Evolutionary conservation across 2,797 vertebrate genomes (phyloP), one percentile per base, ranked within the genome.

Genomic region (Chanos chanos): DNA sequence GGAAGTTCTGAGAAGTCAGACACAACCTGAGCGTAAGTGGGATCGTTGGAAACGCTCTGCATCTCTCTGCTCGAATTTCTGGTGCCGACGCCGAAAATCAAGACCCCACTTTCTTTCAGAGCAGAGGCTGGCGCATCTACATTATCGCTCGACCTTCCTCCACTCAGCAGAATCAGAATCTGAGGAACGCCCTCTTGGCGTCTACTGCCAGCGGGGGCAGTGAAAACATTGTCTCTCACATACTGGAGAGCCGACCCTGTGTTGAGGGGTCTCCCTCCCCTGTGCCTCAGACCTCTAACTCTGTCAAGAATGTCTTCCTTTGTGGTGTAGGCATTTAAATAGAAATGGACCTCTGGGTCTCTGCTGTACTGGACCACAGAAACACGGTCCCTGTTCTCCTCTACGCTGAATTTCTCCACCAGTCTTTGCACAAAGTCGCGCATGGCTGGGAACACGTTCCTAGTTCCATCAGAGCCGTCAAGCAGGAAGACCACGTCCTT

Each of bases 191-290:
- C 87, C 58, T 92, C 85, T 9, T 85, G 86, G 1, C 86, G 86
- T n/a, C 92, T 86, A 67, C 91, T 92, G 13, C 92, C 91, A 0
- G 88, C 77, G 0, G 91, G 85, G 34, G 78, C 77, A 27, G 85
- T 89, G 62, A 93, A 92, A 69, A 79, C 66, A 85, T 90, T 40
- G 77, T 73, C 56, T 40, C 55, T 74, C 3, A 75, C 49, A 43
- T 53, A 61, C 18, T 56, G 52, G 41, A 74, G 53, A 4, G 70
- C 70, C 52, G 25, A 52, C 34, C 58, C 69, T 18, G 68, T 71
- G 34, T 66, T 66, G 36, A 61, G 62, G 36, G 49, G 40, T 44
- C 41, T 55, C n/a, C 65, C 65, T 12, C 59, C 31, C 48, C 51
- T 69, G 24, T 31, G 53, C 18, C 10, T 28, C n/a, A 63, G 48